These are phyloP conservation scores for Atta colombica DNA, from an alignment of 1,140 invertebrate genomes.

Conservation along the genomic window DNA sequence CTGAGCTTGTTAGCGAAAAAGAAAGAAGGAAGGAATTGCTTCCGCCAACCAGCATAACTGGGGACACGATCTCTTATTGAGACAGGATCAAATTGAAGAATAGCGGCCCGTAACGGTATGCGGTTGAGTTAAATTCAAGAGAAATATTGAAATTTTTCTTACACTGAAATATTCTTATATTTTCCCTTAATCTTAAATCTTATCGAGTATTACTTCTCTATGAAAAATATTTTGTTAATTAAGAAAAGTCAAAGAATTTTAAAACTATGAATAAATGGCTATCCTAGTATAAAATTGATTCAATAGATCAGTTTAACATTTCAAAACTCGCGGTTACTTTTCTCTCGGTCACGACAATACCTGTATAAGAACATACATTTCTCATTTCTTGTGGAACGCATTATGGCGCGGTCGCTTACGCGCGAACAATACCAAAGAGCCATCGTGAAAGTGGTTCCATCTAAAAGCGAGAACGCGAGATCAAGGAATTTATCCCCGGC, in stretches of 20 bases:
- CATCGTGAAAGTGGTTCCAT: slow-evolving; percentile 53
- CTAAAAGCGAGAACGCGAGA: slow-evolving; percentile 52
- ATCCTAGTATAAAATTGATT: not conserved
- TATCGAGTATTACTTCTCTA: not conserved
- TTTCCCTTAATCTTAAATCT: not conserved
- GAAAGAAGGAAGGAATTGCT: slow-evolving; percentile 68
- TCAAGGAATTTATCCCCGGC: slow-evolving; percentile 59
- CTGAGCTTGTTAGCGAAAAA: slow-evolving; percentile 62
- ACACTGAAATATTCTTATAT: not conserved
- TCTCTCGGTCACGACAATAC: not conserved
- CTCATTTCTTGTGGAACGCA: slow-evolving; percentile 40
- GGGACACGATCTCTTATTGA: slow-evolving; percentile 66
- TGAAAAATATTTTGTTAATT: not conserved
- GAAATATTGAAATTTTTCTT: not conserved
- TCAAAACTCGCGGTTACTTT: slow-evolving; percentile 13
- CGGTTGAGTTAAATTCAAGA: slow-evolving; percentile 27
- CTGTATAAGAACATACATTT: slow-evolving; percentile 35
- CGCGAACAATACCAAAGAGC: slow-evolving; percentile 57
- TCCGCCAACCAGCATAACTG: slow-evolving; percentile 67
- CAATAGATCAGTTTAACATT: not conserved
- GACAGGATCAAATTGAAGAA: slow-evolving; percentile 64
- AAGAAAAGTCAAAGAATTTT: not conserved
- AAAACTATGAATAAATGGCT: not conserved
- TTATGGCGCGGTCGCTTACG: slow-evolving; percentile 53
- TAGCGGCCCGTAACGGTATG: not conserved